These are phyloP conservation scores for Menura novaehollandiae DNA, from an alignment of 2,113 vertebrate genomes.

Conservation along the genomic window DNA sequence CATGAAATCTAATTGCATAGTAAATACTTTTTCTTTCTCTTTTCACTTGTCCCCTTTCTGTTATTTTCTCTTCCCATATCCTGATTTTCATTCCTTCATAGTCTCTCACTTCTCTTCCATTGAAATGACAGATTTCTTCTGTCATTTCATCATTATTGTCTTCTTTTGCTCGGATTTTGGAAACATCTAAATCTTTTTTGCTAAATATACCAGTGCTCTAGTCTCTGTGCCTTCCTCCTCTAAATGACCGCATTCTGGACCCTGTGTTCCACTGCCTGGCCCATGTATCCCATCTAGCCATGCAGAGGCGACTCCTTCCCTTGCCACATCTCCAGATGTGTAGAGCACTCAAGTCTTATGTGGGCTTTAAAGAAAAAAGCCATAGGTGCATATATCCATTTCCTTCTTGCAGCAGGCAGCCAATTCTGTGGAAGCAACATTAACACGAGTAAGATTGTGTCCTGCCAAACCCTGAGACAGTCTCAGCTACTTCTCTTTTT, in stretches of 20 bases:
- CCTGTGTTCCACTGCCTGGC: neutral
- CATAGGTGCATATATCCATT: neutral
- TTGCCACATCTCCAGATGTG: neutral
- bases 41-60: neutral
- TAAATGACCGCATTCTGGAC: neutral
- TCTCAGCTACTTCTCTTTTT: neutral
- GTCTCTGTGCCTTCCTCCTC: neutral
- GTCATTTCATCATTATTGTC: neutral
- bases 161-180: neutral
- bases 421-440: neutral
- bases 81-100: neutral
- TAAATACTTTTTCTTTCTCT: conserved; percentile 18
- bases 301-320: neutral
- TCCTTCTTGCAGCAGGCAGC: neutral
- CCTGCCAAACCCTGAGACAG: neutral
- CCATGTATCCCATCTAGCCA: neutral
- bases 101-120: neutral
- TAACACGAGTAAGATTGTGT: neutral
- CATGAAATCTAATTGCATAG: conserved; percentile 51
- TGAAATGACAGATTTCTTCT: neutral
- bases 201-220: neutral
- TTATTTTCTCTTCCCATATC: neutral
- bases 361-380: neutral
- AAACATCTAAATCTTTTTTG: neutral
- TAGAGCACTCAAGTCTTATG: neutral